A percentile compares a stretch with the other conserved stretches of the same genome.
Conservation (phyloP, 2,888 invertebrate species). For the Phyllotreta striolata region DNA sequence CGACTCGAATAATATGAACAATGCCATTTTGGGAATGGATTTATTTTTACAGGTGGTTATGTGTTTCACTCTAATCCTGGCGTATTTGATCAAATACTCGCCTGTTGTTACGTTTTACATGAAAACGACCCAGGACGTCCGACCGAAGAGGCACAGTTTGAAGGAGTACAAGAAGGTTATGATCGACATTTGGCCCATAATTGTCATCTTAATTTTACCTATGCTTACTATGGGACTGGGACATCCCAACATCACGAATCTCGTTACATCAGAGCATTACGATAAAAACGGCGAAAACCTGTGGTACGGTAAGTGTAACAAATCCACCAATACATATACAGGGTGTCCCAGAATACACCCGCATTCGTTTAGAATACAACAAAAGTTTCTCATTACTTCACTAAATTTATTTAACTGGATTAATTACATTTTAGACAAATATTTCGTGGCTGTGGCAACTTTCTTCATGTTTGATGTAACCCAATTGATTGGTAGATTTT, state of each 20-base stretch:
- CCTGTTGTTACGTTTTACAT: conserved; percentile 13
- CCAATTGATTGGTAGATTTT: conserved; percentile 34
- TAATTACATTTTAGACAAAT: conserved; percentile 34
- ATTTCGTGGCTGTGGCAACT: conserved; percentile 40
- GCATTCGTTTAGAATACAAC: neutral
- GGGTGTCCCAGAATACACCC: no score
- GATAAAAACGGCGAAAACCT: conserved; percentile 31
- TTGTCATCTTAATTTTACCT: conserved; percentile 31
- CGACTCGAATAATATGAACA: neutral
- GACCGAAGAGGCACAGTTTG: neutral
- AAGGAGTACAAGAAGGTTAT: conserved; percentile 2
- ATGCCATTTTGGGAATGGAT: neutral
- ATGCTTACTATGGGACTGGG: conserved; percentile 29
- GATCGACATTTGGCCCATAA: conserved; percentile 38
- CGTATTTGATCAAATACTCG: conserved; percentile 15
- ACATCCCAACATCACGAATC: conserved; percentile 40
- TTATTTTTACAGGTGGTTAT: conserved; percentile 23
- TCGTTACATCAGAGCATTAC: conserved; percentile 43
- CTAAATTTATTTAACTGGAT: neutral
- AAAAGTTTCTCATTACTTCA: neutral
- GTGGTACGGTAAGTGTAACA: conserved; percentile 42
- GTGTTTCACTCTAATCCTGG: conserved; percentile 24
- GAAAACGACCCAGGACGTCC: neutral
- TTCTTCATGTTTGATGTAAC: conserved; percentile 35
- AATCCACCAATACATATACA: neutral